A percentile compares a stretch with the other conserved stretches of the same genome.
These are phyloP conservation scores for Coelogynopora nodosa DNA, from an alignment of 2,888 invertebrate species.

Conservation along the genomic window DNA sequence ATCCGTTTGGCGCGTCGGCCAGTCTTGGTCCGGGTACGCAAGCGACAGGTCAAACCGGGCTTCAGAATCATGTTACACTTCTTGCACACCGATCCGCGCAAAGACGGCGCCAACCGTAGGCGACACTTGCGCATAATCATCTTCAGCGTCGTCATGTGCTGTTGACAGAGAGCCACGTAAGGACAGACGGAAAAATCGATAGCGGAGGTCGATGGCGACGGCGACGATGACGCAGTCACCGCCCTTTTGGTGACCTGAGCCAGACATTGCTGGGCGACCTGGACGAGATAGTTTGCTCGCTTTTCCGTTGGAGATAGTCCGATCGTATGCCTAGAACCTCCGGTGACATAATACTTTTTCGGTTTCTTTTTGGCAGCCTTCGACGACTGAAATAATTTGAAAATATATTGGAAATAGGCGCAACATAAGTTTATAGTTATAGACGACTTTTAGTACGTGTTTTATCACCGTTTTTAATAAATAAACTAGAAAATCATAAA, in stretches of 20 bases:
- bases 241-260: background rate
- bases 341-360: background rate
- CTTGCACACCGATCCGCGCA: background rate
- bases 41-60: background rate
- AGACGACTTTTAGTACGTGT: too few relatives aligned
- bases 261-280: background rate
- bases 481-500: too few relatives aligned
- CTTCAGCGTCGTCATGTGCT: background rate
- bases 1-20: background rate
- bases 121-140: background rate
- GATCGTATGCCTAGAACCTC: background rate
- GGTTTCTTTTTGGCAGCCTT: background rate
- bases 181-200: too few relatives aligned
- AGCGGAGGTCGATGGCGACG: too few relatives aligned
- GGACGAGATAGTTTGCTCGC: background rate
- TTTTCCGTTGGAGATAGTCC: background rate
- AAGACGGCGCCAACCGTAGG: background rate
- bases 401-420: too few relatives aligned
- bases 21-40: background rate
- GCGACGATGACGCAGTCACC: too few relatives aligned
- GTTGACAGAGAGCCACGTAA: background rate
- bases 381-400: too few relatives aligned
- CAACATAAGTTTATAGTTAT: too few relatives aligned
- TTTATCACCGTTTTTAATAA: too few relatives aligned
- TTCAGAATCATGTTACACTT: background rate